These are phyloP conservation scores for mouse (Mus musculus) DNA, from an alignment of 2,113 vertebrate species.

Conservation along the genomic window DNA sequence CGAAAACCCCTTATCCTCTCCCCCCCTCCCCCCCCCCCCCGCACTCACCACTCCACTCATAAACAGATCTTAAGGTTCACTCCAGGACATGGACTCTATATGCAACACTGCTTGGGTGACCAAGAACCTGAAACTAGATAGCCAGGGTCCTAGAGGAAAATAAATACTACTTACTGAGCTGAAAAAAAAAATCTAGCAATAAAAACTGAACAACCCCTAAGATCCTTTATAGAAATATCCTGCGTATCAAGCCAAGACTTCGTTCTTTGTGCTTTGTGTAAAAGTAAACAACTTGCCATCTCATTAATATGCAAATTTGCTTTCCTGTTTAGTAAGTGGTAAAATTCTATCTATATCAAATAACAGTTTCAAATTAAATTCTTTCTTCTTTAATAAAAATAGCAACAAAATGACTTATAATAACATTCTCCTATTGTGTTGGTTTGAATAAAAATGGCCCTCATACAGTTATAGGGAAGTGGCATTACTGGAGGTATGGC, in stretches of 20 bases:
- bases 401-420: not conserved
- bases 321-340: not conserved
- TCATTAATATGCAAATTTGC: not conserved
- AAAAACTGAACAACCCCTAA: not conserved
- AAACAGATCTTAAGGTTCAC: not conserved
- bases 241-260: not conserved
- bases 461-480: not conserved
- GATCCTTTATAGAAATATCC: not conserved
- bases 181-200: not conserved
- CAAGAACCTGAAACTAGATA: not conserved
- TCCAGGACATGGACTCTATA: too few relatives aligned
- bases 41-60: too few relatives aligned
- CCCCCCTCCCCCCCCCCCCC: too few relatives aligned
- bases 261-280: not conserved
- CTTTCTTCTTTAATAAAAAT: not conserved
- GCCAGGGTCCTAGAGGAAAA: not conserved
- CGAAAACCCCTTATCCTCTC: too few relatives aligned
- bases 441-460: not conserved
- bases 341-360: not conserved
- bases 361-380: not conserved
- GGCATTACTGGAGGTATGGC: not conserved
- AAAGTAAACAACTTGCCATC: not conserved
- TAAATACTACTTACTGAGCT: not conserved
- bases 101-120: not conserved
- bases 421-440: not conserved